A percentile compares a stretch with the other conserved stretches of the same genome.
These are phyloP conservation scores for Melanostoma scalare DNA, from an alignment of 2,888 invertebrate genomes.

Conservation along the genomic window DNA sequence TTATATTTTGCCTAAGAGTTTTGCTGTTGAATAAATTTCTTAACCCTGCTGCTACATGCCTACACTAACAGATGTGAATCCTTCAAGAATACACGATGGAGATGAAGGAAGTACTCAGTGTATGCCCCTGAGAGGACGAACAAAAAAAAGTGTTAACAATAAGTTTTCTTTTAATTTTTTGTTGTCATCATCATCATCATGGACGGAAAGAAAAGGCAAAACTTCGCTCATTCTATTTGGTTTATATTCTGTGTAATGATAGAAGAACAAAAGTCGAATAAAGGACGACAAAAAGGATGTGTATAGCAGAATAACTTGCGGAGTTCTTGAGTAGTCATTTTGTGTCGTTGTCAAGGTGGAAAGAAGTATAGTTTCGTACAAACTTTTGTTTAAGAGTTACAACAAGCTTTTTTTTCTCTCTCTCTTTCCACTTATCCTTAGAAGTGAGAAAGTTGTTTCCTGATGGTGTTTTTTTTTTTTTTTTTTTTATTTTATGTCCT, in stretches of 20 bases:
- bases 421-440: neutral
- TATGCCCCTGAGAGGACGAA: conserved; percentile 18
- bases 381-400: conserved; percentile 53
- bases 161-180: conserved; percentile 69
- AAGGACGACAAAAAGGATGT: conserved; percentile 26
- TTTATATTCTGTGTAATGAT: conserved; percentile 61
- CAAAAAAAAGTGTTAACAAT: conserved; percentile 70
- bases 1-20: conserved; percentile 60
- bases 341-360: conserved; percentile 63
- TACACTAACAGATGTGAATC: conserved; percentile 65
- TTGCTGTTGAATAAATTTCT: conserved; percentile 62
- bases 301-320: conserved; percentile 22
- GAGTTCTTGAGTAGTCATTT: conserved; percentile 54
- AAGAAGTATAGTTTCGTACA: conserved; percentile 37
- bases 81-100: conserved; percentile 55
- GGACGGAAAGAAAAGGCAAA: conserved; percentile 28
- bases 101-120: conserved; percentile 44
- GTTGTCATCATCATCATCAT: conserved; percentile 52
- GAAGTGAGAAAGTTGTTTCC: conserved; percentile 29
- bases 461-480: conserved; percentile 6
- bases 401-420: conserved; percentile 34
- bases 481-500: conserved; percentile 10
- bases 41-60: conserved; percentile 54
- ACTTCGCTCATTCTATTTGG: conserved; percentile 58
- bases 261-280: conserved; percentile 21